These are phyloP conservation scores for Drosophila leontia DNA, from an alignment of 1,140 invertebrate genomes.

Conservation along the genomic window DNA sequence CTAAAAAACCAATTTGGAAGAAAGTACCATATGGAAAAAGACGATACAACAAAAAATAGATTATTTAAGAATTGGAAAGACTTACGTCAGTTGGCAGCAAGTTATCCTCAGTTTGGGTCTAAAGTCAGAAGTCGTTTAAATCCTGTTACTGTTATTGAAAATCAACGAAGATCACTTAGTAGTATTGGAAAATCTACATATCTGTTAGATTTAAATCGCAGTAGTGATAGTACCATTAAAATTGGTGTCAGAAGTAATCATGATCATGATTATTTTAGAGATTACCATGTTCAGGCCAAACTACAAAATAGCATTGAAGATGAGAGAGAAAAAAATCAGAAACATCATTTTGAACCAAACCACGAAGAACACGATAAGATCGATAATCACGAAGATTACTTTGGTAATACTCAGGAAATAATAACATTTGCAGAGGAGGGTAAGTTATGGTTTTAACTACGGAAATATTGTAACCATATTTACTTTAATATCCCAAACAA, in stretches of 20 bases:
- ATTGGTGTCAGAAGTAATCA: conserved; percentile 40
- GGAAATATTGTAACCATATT: neutral
- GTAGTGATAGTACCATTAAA: conserved; percentile 64
- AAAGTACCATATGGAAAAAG: conserved; percentile 2
- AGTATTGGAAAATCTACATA: conserved; percentile 73
- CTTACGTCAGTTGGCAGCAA: conserved; percentile 13
- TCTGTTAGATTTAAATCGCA: conserved; percentile 79
- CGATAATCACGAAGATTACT: conserved; percentile 89
- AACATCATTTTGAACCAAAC: conserved; percentile 5
- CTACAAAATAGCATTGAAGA: neutral
- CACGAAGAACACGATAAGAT: conserved; percentile 64
- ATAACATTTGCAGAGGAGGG: conserved; percentile 93
- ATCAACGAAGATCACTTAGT: conserved; percentile 20
- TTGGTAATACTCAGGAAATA: conserved; percentile 92
- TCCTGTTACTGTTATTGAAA: conserved; percentile 11
- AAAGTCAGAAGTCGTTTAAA: neutral
- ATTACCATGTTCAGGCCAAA: conserved; percentile 39
- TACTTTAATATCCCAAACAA: neutral
- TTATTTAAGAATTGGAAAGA: conserved; percentile 27
- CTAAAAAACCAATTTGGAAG: conserved; percentile 15
- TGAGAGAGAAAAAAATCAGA: conserved; percentile 7
- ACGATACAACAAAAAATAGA: conserved; percentile 2
- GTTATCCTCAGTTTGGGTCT: conserved; percentile 6
- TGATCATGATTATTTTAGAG: conserved; percentile 63
- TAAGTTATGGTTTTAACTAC: conserved; percentile 84